These are phyloP conservation scores for Amblyopsis hoosieri DNA, from an alignment of 2,797 vertebrate species.

Conservation along the genomic window DNA sequence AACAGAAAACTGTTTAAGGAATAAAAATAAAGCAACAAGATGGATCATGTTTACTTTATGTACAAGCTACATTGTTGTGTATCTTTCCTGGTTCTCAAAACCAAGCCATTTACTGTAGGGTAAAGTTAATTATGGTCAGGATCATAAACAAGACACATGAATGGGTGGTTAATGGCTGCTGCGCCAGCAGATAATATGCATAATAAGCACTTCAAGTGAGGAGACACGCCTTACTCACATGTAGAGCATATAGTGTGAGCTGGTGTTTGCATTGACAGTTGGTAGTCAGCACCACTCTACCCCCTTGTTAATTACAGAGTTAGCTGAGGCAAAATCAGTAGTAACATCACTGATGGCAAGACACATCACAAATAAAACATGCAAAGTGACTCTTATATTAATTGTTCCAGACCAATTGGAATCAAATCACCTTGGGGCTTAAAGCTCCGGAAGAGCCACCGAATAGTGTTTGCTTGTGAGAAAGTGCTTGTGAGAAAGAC, in stretches of 20 bases:
- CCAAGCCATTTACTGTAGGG: constrained; percentile 35
- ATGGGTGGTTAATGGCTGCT: constrained; percentile 43
- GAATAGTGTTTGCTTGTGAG: too few relatives aligned
- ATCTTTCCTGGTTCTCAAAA: constrained; percentile 12
- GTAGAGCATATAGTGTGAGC: constrained; percentile 23
- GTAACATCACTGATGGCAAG: constrained; percentile 60
- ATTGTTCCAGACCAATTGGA: constrained; percentile 59
- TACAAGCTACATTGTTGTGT: constrained; percentile 17
- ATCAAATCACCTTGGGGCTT: constrained; percentile 44
- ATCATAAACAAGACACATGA: constrained; percentile 56
- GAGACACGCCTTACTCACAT: constrained; percentile 34
- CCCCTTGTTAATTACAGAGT: constrained; percentile 63
- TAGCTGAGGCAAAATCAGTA: constrained; percentile 59
- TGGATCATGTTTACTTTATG: too few relatives aligned
- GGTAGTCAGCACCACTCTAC: constrained; percentile 52
- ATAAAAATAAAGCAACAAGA: too few relatives aligned
- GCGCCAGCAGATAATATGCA: constrained; percentile 48
- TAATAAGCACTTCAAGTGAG: constrained; percentile 45
- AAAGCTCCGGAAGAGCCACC: too few relatives aligned
- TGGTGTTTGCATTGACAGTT: constrained; percentile 21
- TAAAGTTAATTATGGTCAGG: constrained; percentile 46
- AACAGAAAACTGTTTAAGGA: too few relatives aligned
- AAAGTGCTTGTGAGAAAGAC: too few relatives aligned
- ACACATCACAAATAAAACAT: constrained; percentile 33
- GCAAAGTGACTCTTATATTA: constrained; percentile 65